phyloP scores from a whole-genome alignment of 2,888 invertebrate genomes.

The Nemotelus pantherinus region DNA sequence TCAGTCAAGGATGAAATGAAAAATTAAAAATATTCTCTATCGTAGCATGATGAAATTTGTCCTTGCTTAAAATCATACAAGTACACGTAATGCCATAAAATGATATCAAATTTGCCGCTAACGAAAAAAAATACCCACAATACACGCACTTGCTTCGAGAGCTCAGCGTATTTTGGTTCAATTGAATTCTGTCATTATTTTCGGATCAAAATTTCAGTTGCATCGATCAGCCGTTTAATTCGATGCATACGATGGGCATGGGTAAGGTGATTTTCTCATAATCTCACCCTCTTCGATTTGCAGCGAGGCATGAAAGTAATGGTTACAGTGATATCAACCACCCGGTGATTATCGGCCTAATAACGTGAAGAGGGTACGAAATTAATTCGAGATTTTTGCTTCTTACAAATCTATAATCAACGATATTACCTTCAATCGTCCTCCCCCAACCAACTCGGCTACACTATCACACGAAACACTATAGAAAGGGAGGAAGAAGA shows the following conservation, averaged over 20 bases:
- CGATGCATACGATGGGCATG: neutral
- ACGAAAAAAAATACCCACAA: too few relatives aligned
- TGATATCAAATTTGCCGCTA: too few relatives aligned
- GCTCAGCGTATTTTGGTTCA: too few relatives aligned
- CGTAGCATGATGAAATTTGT: too few relatives aligned
- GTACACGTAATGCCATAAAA: too few relatives aligned
- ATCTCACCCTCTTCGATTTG: neutral
- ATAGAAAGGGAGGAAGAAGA: constrained; percentile 15
- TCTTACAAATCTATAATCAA: constrained; percentile 12
- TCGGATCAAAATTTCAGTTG: constrained; percentile 1
- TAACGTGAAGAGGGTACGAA: constrained; percentile 8
- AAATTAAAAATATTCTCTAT: too few relatives aligned
- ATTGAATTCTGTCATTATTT: constrained; percentile 4
- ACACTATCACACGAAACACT: constrained; percentile 1
- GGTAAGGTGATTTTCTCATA: constrained; percentile 16
- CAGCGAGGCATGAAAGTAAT: constrained; percentile 21
- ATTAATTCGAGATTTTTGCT: constrained; percentile 39
- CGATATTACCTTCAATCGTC: neutral
- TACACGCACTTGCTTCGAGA: too few relatives aligned
- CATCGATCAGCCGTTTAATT: constrained; percentile 7
- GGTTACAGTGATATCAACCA: constrained; percentile 24
- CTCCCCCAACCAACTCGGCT: constrained; percentile 7
- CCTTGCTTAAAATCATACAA: too few relatives aligned
- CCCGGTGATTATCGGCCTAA: constrained; percentile 5
- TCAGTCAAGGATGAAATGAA: too few relatives aligned